Evolutionary conservation across 2,113 vertebrate species (phyloP), one percentile per base, ranked within the genome.

Genomic region (Rutilus rutilus): DNA sequence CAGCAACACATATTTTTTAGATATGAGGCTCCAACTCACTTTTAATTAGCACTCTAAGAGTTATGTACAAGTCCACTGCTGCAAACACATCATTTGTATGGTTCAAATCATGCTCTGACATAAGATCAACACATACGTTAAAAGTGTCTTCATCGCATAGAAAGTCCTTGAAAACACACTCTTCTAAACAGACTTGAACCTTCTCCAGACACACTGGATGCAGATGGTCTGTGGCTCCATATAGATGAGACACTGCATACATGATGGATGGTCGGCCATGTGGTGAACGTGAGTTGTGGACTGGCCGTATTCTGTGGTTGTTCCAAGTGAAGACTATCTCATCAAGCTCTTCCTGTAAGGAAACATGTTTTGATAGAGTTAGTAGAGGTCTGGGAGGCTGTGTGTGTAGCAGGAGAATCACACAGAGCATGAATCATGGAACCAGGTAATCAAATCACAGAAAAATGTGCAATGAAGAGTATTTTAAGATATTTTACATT

Each of bases 61-160:
- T 80, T 80, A 25, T 62, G n/a, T 60, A 45, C 39, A 36, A 64
- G 60, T 33, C 33, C 78, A 80, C 21, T n/a, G n/a, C 30, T 80
- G 60, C 33, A 57, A 75, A 69, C 69, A 84, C 67, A 57, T 75
- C 2, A 5, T 80, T 75, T 1, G 10, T 75, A 33, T 54, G 33
- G 30, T 50, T 12, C 42, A 50, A 57, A n/a, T 71, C 33, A 54
- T 71, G 50, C 52, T 54, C 25, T 45, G 42, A 45, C 42, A 45
- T 45, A 9, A 45, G 42, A 10, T 45, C 42, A 45, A 45, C 42
- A 45, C 42, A 45, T 45, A 45, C 42, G 1, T 45, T 45, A 45
- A 45, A 45, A 45, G 9, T 45, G 42, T 45, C 42, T 45, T 9
- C 42, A 62, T 84, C n/a, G 14, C 57, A 85, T 23, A 57, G 36